Conservation (phyloP, 2,888 invertebrate genomes). For the Plebejus melissa region DNA sequence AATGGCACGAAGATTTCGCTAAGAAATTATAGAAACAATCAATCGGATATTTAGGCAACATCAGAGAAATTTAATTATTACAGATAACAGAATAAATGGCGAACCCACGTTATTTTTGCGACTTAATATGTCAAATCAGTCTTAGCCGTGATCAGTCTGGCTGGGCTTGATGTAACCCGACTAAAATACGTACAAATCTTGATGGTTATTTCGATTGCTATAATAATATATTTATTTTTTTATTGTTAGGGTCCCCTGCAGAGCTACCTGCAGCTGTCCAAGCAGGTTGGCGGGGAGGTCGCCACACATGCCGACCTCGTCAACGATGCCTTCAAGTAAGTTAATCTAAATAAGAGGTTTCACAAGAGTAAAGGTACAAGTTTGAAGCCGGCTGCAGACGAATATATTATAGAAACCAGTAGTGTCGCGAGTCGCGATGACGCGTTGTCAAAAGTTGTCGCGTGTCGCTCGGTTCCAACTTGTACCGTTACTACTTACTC, state of each 20-base stretch:
- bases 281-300: constrained; percentile 91
- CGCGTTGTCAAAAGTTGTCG: too few relatives aligned
- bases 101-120: too few relatives aligned
- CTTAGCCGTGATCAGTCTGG: too few relatives aligned
- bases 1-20: not conserved
- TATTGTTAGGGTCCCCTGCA: constrained; percentile 82
- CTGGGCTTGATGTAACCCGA: not conserved
- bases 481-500: too few relatives aligned
- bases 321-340: constrained; percentile 89
- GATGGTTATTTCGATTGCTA: not conserved
- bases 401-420: too few relatives aligned
- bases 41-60: not conserved
- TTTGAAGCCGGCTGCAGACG: too few relatives aligned
- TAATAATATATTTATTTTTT: constrained; percentile 39
- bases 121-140: too few relatives aligned
- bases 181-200: not conserved
- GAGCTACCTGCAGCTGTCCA: constrained; percentile 86
- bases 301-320: constrained; percentile 89
- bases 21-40: not conserved
- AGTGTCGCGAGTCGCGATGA: too few relatives aligned
- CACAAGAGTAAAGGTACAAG: not conserved
- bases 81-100: too few relatives aligned
- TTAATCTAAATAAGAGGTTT: constrained; percentile 11
- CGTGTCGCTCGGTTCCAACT: too few relatives aligned
- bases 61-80: too few relatives aligned